Conservation (phyloP, 2,888 invertebrate genomes). For the Sphinx pinastri region DNA sequence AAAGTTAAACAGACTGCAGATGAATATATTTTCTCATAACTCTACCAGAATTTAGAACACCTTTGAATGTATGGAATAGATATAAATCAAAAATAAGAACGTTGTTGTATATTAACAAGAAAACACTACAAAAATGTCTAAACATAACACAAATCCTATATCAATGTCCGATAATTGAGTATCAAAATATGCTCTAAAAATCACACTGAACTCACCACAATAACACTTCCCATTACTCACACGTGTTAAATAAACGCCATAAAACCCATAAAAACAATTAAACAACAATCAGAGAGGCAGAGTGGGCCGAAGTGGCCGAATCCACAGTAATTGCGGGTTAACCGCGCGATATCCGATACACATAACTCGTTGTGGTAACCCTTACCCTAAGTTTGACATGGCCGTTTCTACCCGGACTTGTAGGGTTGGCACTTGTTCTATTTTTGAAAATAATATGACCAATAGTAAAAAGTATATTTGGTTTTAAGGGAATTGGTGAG, state of each 20-base stretch:
- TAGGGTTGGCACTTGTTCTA: conserved; percentile 52
- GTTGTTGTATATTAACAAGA: too few relatives aligned
- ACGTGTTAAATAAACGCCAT: conserved; percentile 22
- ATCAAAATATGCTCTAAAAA: not conserved
- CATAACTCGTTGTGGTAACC: conserved; percentile 61
- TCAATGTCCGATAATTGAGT: too few relatives aligned
- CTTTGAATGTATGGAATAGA: too few relatives aligned
- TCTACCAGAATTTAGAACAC: too few relatives aligned
- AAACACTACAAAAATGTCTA: too few relatives aligned
- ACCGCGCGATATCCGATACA: conserved; percentile 56
- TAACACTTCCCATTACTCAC: conserved; percentile 1
- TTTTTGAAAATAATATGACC: not conserved
- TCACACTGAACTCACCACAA: not conserved
- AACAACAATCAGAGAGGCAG: conserved; percentile 52
- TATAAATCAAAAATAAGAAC: too few relatives aligned
- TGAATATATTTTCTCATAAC: too few relatives aligned
- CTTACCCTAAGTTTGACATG: conserved; percentile 58
- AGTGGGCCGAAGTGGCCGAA: conserved; percentile 41
- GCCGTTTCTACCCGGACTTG: conserved; percentile 57
- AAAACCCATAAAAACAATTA: conserved; percentile 63
- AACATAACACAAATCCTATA: too few relatives aligned
- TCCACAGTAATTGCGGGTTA: conserved; percentile 62
- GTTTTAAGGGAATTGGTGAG: too few relatives aligned
- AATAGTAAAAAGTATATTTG: not conserved
- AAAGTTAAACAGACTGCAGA: too few relatives aligned